phyloP scores from a whole-genome alignment of 2,113 vertebrate species.

The Neodontobutis hainanensis region DNA sequence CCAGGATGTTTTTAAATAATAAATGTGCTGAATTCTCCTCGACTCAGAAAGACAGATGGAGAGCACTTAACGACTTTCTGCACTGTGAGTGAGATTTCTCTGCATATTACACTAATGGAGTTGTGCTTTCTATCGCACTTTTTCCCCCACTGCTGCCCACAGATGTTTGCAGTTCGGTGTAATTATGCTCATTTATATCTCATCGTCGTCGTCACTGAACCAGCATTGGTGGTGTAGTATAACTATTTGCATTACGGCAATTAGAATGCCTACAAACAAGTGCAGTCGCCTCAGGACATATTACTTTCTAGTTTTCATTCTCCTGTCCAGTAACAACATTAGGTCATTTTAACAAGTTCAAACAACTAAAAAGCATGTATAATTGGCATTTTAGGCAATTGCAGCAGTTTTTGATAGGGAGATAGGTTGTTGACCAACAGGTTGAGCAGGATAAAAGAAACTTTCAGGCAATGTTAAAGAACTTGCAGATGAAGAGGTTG shows the following conservation, averaged over 20 bases:
- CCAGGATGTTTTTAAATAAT: slow-evolving; percentile 75
- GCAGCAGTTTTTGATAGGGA: neutral
- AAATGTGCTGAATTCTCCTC: slow-evolving; percentile 73
- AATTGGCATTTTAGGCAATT: slow-evolving; percentile 9
- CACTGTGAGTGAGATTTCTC: slow-evolving; percentile 76
- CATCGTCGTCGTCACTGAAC: slow-evolving; percentile 60
- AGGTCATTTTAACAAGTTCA: slow-evolving; percentile 8
- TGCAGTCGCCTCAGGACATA: slow-evolving; percentile 20
- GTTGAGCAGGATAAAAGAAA: slow-evolving; percentile 11
- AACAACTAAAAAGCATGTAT: slow-evolving; percentile 2
- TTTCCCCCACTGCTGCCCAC: slow-evolving; percentile 59
- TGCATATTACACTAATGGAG: slow-evolving; percentile 81
- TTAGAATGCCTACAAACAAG: slow-evolving; percentile 51
- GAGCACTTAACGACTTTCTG: slow-evolving; percentile 80
- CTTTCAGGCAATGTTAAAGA: slow-evolving; percentile 1
- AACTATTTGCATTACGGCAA: slow-evolving; percentile 63
- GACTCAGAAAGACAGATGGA: slow-evolving; percentile 81
- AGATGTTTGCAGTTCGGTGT: slow-evolving; percentile 77
- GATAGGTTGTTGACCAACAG: slow-evolving; percentile 24
- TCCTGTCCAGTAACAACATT: neutral
- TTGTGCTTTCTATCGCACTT: slow-evolving; percentile 59
- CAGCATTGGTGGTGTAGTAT: slow-evolving; percentile 46
- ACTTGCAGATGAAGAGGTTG: slow-evolving; percentile 25
- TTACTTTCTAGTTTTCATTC: slow-evolving; percentile 10
- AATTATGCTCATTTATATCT: slow-evolving; percentile 81